Evolutionary conservation across 1,140 invertebrate genomes (phyloP).

Genomic region (Bilobella aurantiaca): DNA sequence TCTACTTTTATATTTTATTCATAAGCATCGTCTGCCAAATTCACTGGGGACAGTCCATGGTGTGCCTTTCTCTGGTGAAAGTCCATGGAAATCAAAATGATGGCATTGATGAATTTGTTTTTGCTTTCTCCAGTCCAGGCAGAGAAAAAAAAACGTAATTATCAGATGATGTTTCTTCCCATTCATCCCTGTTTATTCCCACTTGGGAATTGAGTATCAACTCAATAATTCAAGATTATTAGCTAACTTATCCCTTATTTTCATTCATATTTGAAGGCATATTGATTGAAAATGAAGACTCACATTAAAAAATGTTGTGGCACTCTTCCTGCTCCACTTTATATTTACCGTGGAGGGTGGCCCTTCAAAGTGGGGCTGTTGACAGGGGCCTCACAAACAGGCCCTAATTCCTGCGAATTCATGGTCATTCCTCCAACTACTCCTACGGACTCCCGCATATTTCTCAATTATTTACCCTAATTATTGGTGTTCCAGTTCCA

Average conservation of each 20-base stretch:
- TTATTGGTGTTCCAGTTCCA: too few relatives aligned
- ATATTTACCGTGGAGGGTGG: too few relatives aligned
- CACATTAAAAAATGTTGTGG: too few relatives aligned
- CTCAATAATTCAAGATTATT: neutral
- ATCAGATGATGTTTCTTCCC: neutral
- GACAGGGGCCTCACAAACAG: neutral
- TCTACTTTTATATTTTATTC: too few relatives aligned
- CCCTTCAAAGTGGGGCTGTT: too few relatives aligned
- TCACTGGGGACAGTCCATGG: too few relatives aligned
- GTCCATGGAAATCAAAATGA: too few relatives aligned
- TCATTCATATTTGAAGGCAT: neutral
- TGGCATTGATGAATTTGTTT: too few relatives aligned
- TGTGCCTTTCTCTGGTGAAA: too few relatives aligned
- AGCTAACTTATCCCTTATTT: neutral
- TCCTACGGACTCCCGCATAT: neutral
- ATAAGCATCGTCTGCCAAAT: too few relatives aligned
- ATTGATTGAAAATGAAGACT: neutral
- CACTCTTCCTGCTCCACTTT: too few relatives aligned
- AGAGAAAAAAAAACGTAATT: neutral
- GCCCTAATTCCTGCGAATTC: neutral
- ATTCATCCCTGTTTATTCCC: neutral
- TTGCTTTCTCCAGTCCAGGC: too few relatives aligned
- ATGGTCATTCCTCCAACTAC: neutral
- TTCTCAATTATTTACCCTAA: neutral
- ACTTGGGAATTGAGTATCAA: neutral